Evolutionary conservation across 2,113 vertebrate species (phyloP).

Genomic region (Prolemur simus): DNA sequence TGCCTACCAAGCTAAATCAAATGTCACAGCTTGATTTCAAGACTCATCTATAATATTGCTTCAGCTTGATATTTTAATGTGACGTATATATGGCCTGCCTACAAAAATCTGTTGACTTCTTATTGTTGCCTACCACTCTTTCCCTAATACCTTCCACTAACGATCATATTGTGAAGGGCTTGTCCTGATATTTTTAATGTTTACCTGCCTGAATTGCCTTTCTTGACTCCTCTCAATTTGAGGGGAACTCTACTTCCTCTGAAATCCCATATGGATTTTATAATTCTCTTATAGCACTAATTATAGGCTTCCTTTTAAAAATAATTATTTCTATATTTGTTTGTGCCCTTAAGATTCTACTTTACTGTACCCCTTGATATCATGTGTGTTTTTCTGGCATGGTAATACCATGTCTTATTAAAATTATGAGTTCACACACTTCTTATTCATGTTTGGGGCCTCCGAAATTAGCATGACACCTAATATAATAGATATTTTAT

Average conservation of each 20-base stretch:
- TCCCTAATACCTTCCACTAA: background rate
- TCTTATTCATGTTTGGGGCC: background rate
- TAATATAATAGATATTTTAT: background rate
- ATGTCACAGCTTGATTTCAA: background rate
- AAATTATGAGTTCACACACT: background rate
- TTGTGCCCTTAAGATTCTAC: background rate
- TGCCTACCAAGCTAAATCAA: background rate
- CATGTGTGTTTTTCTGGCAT: background rate
- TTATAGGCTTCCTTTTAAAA: background rate
- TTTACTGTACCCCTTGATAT: background rate
- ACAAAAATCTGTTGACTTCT: background rate
- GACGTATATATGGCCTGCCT: background rate
- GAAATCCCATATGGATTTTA: background rate
- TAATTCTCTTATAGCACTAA: background rate
- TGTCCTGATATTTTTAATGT: background rate
- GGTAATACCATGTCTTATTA: background rate
- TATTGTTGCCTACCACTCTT: background rate
- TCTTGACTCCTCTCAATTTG: accelerated
- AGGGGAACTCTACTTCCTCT: background rate
- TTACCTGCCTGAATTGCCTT: background rate
- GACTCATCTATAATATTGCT: background rate
- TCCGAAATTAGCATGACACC: background rate
- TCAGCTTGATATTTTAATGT: background rate
- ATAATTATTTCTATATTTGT: background rate
- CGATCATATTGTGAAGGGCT: background rate